Base-by-base conservation (phyloP, 2,113 vertebrate species). In the Speoplatyrhinus poulsoni region DNA sequence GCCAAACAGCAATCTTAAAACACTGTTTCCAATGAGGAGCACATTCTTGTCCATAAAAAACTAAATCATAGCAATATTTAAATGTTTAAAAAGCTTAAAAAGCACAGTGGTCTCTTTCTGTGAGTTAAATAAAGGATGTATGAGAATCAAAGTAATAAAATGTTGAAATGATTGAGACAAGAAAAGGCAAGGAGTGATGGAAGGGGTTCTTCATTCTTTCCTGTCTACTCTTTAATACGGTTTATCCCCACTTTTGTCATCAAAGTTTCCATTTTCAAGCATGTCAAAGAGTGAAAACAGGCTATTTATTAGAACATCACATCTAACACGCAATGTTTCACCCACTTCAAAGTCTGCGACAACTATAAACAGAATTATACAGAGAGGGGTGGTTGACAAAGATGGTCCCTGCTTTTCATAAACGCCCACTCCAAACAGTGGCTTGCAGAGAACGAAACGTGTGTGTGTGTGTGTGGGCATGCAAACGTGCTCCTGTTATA, bases 271-370 rank as follows among this genome's bases (percentile, higher is more conserved):
- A 84, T 85, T 83, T 86, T 86, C 80, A 72, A 73, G 75, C 69
- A 81, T 79, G 79, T 86, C 81, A 72, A 57, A 57, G 36, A 75
- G 83, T 77, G 70, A 86, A 85, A 85, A 80, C 82, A 65, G 78
- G 66, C 70, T 74, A 75, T 88, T 89, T 86, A 88, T 88, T 84
- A 82, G 74, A 82, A 77, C 85, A 84, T 89, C 80, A 81, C 80
- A 83, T 84, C 72, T 77, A 76, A 78, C 84, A 82, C 49, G 69
- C 77, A 67, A 76, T 70, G 69, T 69, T 83, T 62, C 55, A 72
- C 85, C 87, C 87, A 84, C 86, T 88, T 89, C 81, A 88, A 82
- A 89, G 82, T 48, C 11, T 0, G 65, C 67, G 13, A 62, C 52
- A 73, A 82, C 82, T 81, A 86, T 84, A 84, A 83, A 86, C 75